Evolutionary conservation across 2,797 vertebrate species (phyloP).

Genomic region (Myiotriccus ornatus): DNA sequence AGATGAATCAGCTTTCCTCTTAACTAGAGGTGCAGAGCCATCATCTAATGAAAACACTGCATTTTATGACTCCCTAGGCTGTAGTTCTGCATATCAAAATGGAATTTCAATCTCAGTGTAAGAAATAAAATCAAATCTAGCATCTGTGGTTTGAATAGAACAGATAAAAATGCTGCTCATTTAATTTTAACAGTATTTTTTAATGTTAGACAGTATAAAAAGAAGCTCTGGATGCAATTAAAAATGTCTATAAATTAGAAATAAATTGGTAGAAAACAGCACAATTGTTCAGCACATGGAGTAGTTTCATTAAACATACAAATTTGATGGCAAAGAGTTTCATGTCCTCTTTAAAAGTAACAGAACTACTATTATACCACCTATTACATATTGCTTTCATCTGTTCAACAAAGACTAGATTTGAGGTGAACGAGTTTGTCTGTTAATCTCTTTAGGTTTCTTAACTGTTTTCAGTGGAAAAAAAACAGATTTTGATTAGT

Average conservation of each 20-base stretch:
- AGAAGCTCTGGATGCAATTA: slow-evolving; percentile 32
- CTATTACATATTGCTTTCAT: background rate
- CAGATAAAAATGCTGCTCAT: slow-evolving; percentile 69
- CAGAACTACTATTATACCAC: background rate
- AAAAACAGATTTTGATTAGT: background rate
- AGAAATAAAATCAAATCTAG: slow-evolving; percentile 79
- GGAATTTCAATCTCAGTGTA: slow-evolving; percentile 77
- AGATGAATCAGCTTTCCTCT: slow-evolving; percentile 76
- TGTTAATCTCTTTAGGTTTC: background rate
- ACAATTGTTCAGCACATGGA: slow-evolving; percentile 8
- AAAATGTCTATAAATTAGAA: slow-evolving; percentile 62
- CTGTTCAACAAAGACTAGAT: background rate
- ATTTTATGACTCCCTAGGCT: slow-evolving; percentile 77
- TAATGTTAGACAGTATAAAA: slow-evolving; percentile 56
- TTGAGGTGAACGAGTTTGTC: background rate
- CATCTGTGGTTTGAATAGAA: slow-evolving; percentile 76
- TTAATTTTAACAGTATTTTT: slow-evolving; percentile 75
- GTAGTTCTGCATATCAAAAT: slow-evolving; percentile 79
- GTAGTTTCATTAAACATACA: slow-evolving; percentile 36
- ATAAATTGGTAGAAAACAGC: slow-evolving; percentile 53
- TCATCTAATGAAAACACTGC: slow-evolving; percentile 78
- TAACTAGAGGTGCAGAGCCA: slow-evolving; percentile 73
- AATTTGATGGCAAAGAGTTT: slow-evolving; percentile 14
- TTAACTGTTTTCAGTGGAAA: background rate
- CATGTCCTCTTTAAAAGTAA: slow-evolving; percentile 32